These are phyloP conservation scores for Zootoca vivipara DNA, from an alignment of 2,113 vertebrate species.

Conservation along the genomic window DNA sequence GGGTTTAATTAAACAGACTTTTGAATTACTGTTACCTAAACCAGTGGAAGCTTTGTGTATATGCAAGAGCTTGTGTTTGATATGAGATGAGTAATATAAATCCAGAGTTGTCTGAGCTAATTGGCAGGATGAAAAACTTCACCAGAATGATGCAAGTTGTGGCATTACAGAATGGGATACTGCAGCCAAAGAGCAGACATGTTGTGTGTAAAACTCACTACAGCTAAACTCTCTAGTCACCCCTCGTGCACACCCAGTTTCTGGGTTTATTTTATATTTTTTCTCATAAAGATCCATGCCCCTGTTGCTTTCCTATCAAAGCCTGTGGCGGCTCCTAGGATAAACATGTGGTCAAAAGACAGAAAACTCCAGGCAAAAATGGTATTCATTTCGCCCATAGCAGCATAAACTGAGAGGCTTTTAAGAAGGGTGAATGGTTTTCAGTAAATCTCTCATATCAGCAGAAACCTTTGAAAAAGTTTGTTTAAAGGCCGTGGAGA, in stretches of 20 bases:
- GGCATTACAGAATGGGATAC: fast-evolving
- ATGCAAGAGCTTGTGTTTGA: constrained; percentile 18
- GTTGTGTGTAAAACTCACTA: not conserved
- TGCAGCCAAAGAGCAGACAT: not conserved
- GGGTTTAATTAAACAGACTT: not conserved
- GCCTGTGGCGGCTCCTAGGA: constrained; percentile 72
- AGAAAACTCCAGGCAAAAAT: constrained; percentile 79
- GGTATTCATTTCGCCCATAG: constrained; percentile 65
- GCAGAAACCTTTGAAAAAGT: constrained; percentile 86
- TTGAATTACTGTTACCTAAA: not conserved
- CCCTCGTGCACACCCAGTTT: not conserved
- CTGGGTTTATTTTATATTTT: constrained; percentile 77
- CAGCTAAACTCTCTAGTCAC: constrained; percentile 36
- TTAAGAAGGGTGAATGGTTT: constrained; percentile 82
- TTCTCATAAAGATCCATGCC: constrained; percentile 77
- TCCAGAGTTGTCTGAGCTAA: not conserved
- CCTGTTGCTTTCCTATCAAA: constrained; percentile 74
- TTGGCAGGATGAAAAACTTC: not conserved
- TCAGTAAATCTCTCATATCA: constrained; percentile 85
- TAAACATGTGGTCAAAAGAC: constrained; percentile 78
- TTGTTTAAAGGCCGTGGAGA: constrained; percentile 86
- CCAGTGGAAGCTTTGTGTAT: not conserved
- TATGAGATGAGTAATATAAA: not conserved
- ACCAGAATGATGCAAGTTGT: fast-evolving
- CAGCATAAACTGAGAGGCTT: constrained; percentile 82